Percentiles rank a stretch among this genome's conserved stretches.
phyloP scores from a whole-genome alignment of 2,113 vertebrate genomes.

The Cynocephalus volans region DNA sequence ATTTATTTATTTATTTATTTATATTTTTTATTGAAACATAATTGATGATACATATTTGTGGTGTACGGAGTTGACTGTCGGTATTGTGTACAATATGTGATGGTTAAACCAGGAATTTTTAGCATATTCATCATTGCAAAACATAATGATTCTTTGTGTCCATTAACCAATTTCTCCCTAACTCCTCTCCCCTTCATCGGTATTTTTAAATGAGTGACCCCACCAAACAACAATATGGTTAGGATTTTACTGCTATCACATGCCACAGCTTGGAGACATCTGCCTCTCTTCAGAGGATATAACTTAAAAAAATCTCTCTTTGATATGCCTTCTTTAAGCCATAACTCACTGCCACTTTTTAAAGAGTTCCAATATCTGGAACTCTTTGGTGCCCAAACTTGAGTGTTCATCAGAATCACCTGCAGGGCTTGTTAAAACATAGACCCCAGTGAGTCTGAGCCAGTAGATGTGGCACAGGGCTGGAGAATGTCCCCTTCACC shows the following conservation, averaged over 20 bases:
- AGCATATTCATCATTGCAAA: too few relatives aligned
- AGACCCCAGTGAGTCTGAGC: neutral
- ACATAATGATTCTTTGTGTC: too few relatives aligned
- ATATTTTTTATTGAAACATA: too few relatives aligned
- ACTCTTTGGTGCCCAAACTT: neutral
- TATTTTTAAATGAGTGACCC: neutral
- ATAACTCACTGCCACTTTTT: neutral
- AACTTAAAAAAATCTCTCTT: neutral
- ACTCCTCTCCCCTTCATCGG: too few relatives aligned
- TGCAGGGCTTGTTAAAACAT: neutral
- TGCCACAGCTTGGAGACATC: neutral
- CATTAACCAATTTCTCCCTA: too few relatives aligned
- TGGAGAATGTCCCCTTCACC: neutral
- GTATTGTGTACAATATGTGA: too few relatives aligned
- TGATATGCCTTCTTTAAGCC: neutral
- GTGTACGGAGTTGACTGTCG: too few relatives aligned
- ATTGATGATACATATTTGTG: too few relatives aligned
- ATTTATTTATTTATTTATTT: too few relatives aligned
- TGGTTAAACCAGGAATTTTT: too few relatives aligned
- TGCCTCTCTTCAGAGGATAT: neutral
- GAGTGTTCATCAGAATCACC: accelerated
- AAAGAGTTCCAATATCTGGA: neutral
- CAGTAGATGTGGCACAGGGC: neutral
- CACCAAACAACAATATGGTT: neutral
- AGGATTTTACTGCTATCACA: neutral